phyloP scores from a whole-genome alignment of 1,140 invertebrate species.

The Orchestia grillus region DNA sequence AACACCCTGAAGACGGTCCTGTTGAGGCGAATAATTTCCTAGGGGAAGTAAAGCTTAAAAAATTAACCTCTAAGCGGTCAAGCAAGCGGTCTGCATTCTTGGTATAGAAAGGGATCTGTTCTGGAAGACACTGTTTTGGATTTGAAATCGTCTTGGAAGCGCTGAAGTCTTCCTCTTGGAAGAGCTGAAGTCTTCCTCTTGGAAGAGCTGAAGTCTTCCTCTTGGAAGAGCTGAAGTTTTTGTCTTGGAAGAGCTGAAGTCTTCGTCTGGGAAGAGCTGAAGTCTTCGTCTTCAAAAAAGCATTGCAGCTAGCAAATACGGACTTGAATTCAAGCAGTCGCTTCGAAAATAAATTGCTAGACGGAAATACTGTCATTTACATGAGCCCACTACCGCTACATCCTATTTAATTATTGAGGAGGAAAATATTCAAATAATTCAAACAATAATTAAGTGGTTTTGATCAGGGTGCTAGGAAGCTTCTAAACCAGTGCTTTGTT shows the following conservation, averaged over 20 bases:
- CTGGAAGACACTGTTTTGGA: background rate
- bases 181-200: too few species aligned
- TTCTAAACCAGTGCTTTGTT: background rate
- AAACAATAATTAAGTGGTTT: background rate
- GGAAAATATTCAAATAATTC: background rate
- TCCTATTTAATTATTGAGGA: background rate
- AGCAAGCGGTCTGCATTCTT: background rate
- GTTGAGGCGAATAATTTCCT: background rate
- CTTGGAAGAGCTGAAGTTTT: too few species aligned
- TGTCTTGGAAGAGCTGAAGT: too few species aligned
- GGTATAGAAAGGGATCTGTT: background rate
- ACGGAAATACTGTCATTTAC: background rate
- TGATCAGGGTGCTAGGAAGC: background rate
- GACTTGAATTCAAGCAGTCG: background rate
- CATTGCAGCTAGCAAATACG: too few species aligned
- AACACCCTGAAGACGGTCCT: background rate
- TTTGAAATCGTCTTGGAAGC: background rate
- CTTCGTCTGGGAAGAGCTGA: too few species aligned
- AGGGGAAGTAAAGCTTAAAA: background rate
- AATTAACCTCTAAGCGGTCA: background rate
- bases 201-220: too few species aligned
- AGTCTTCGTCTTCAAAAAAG: too few species aligned
- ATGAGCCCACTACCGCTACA: background rate
- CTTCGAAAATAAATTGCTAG: background rate
- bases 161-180: too few species aligned